Conservation (phyloP, 1,140 invertebrate species). For the Plodia interpunctella region DNA sequence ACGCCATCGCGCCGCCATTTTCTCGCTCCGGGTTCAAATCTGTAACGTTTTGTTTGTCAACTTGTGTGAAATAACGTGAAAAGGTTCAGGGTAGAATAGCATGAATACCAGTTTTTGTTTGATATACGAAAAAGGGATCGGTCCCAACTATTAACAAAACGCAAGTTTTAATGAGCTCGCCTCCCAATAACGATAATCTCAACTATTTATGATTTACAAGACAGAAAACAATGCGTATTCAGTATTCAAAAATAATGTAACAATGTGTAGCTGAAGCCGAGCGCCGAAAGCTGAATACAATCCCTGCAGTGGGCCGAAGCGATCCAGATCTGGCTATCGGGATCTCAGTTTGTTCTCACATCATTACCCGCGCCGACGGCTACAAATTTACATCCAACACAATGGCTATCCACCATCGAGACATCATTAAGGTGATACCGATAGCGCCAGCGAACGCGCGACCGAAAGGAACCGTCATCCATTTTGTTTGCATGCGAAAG, state of each 20-base stretch:
- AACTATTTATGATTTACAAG: slow-evolving; percentile 23
- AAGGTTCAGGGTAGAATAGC: slow-evolving; percentile 37
- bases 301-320: slow-evolving; percentile 46
- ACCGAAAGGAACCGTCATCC: slow-evolving; percentile 38
- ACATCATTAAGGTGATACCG: slow-evolving; percentile 77
- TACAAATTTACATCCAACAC: slow-evolving; percentile 77
- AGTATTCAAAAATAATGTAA: slow-evolving; percentile 30
- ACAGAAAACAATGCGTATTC: slow-evolving; percentile 42
- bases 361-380: slow-evolving; percentile 77
- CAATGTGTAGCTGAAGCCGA: slow-evolving; percentile 32
- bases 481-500: slow-evolving; percentile 23
- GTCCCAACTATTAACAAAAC: slow-evolving; percentile 11
- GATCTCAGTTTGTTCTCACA: slow-evolving; percentile 76
- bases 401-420: slow-evolving; percentile 76
- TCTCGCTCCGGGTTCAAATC: slow-evolving; percentile 45
- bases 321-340: slow-evolving; percentile 72
- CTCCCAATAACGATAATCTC: slow-evolving; percentile 10
- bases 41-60: slow-evolving; percentile 54
- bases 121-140: slow-evolving; percentile 1
- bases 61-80: slow-evolving; percentile 45
- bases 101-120: slow-evolving; percentile 39
- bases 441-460: slow-evolving; percentile 57
- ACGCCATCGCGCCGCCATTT: slow-evolving; percentile 57
- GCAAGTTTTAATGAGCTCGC: background rate
- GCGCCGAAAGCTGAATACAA: slow-evolving; percentile 44